These are phyloP conservation scores for Erebia ligea DNA, from an alignment of 2,888 invertebrate genomes.

Conservation along the genomic window DNA sequence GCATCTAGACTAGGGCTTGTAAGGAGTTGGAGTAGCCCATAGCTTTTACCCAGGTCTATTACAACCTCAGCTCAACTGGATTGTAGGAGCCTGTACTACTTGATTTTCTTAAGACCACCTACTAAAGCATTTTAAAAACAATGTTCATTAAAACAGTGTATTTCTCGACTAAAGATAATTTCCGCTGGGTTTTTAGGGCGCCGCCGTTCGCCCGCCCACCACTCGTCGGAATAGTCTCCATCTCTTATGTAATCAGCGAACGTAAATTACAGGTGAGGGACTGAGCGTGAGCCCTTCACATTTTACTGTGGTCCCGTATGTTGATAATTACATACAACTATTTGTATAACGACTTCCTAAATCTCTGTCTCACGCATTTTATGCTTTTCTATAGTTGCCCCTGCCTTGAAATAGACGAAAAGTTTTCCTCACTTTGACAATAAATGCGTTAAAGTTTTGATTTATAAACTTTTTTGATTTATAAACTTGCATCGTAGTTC, in stretches of 20 bases:
- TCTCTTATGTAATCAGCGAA: conserved; percentile 30
- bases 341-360: conserved; percentile 2
- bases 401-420: background rate
- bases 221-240: conserved; percentile 20
- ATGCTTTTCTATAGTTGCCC: background rate
- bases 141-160: background rate
- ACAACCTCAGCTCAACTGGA: too few species aligned
- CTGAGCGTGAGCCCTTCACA: background rate
- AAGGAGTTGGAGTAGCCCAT: background rate
- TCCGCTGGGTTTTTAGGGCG: conserved; percentile 36
- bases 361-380: background rate
- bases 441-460: too few species aligned
- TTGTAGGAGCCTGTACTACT: background rate
- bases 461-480: background rate
- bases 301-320: conserved; percentile 13
- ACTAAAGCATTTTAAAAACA: background rate
- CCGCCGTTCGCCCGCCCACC: conserved; percentile 39
- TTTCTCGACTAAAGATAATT: conserved; percentile 9
- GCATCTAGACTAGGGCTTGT: background rate
- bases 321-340: conserved; percentile 8
- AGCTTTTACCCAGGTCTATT: too few species aligned
- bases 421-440: too few species aligned
- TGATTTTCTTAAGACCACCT: background rate
- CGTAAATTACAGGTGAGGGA: conserved; percentile 31
- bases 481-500: background rate